phyloP scores from a whole-genome alignment of 2,797 vertebrate species.

The Hozukius guyotensis region DNA sequence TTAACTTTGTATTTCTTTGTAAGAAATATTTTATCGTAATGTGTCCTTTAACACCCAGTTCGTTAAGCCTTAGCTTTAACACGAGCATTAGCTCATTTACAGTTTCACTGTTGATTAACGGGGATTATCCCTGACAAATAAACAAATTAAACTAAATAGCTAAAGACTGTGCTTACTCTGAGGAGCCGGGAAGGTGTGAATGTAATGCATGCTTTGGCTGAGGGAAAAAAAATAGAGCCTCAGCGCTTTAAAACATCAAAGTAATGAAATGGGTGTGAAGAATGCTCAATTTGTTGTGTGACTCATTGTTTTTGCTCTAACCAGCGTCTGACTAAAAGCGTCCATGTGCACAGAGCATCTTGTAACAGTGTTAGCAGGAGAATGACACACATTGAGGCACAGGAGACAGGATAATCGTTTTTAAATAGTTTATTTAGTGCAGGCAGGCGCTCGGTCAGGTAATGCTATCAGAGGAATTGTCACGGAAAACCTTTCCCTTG shows the following conservation, averaged over 20 bases:
- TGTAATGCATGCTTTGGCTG: neutral
- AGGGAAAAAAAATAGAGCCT: neutral
- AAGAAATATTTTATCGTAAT: neutral
- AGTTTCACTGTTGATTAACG: constrained; percentile 6
- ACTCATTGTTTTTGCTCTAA: constrained; percentile 15
- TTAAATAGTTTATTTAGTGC: neutral
- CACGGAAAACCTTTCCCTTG: neutral
- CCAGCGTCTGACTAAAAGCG: constrained; percentile 6
- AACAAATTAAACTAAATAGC: constrained; percentile 6
- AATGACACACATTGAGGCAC: neutral
- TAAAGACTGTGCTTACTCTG: neutral
- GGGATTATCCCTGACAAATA: neutral
- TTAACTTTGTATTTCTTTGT: neutral
- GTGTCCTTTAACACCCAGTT: neutral
- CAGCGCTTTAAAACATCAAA: neutral
- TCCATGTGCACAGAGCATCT: neutral
- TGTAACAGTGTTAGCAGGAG: neutral
- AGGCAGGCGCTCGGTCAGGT: neutral
- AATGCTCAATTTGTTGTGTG: constrained; percentile 5
- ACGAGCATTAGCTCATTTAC: constrained; percentile 6
- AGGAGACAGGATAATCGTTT: neutral
- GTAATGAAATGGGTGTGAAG: constrained; percentile 11
- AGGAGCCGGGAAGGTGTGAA: neutral
- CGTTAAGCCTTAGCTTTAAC: neutral
- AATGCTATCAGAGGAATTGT: neutral